Conservation (phyloP, 2,888 invertebrate genomes). For the Halocaridina rubra region DNA sequence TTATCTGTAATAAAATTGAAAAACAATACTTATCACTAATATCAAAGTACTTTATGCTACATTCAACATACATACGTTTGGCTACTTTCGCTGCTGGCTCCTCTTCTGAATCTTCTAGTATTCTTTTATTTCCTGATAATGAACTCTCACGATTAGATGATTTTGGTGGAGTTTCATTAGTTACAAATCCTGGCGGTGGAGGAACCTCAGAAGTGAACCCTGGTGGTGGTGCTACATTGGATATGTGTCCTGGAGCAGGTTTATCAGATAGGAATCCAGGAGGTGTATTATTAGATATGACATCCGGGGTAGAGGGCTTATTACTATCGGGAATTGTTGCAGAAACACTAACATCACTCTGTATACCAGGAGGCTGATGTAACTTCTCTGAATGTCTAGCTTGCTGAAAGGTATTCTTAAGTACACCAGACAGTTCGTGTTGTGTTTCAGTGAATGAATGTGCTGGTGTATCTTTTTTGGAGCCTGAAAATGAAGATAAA, state of each 20-base stretch:
- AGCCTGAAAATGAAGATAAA: too few relatives aligned
- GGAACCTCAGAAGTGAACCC: conserved; percentile 21
- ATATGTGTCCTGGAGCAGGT: conserved; percentile 11
- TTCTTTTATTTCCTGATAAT: neutral
- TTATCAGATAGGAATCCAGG: too few relatives aligned
- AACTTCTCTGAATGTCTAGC: too few relatives aligned
- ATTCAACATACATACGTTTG: conserved; percentile 22
- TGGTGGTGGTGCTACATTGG: conserved; percentile 34
- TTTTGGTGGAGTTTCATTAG: conserved; percentile 67
- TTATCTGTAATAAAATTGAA: neutral
- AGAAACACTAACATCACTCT: too few relatives aligned
- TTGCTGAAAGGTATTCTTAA: too few relatives aligned
- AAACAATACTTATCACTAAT: neutral
- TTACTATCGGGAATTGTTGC: too few relatives aligned
- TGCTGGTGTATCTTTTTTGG: too few relatives aligned
- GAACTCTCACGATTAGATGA: conserved; percentile 64
- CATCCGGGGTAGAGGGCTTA: too few relatives aligned
- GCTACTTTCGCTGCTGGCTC: conserved; percentile 23
- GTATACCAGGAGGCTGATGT: too few relatives aligned
- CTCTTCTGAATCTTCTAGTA: conserved; percentile 15
- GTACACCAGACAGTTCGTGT: too few relatives aligned
- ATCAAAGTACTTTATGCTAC: neutral
- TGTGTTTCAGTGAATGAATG: too few relatives aligned
- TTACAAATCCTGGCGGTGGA: conserved; percentile 36
- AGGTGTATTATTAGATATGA: too few relatives aligned